Percentiles rank a stretch among this genome's conserved stretches.
Conservation (phyloP, 1,140 invertebrate genomes). For the Zaprionus tsacasi region DNA sequence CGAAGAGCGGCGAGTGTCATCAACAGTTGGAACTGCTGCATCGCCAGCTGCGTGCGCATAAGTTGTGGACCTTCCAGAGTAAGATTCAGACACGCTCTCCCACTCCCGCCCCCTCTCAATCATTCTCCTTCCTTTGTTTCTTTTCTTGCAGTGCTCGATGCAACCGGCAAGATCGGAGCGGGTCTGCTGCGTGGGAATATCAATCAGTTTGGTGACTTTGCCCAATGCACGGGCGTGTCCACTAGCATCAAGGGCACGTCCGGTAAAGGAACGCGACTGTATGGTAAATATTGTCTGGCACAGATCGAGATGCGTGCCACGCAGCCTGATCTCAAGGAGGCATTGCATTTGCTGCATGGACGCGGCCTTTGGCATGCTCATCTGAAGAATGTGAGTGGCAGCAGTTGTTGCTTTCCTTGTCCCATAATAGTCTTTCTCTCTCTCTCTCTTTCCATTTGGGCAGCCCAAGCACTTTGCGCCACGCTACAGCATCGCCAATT, state of each 20-base stretch:
- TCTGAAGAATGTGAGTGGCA: constrained; percentile 87
- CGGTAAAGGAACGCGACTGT: constrained; percentile 85
- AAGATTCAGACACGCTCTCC: constrained; percentile 23
- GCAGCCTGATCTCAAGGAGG: constrained; percentile 85
- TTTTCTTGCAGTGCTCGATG: constrained; percentile 88
- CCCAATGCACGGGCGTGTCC: constrained; percentile 86
- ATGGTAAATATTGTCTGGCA: constrained; percentile 89
- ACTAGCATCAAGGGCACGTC: constrained; percentile 86
- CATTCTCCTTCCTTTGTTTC: background rate
- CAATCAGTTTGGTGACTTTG: constrained; percentile 89
- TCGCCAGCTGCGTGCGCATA: constrained; percentile 87
- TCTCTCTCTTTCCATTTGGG: background rate
- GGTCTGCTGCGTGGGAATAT: constrained; percentile 88
- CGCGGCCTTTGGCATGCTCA: constrained; percentile 87
- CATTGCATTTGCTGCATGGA: constrained; percentile 87
- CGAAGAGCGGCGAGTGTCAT: constrained; percentile 87
- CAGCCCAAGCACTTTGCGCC: constrained; percentile 89
- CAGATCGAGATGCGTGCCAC: constrained; percentile 87
- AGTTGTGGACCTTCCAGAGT: constrained; percentile 90
- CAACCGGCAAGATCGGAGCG: constrained; percentile 88
- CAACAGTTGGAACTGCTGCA: constrained; percentile 88
- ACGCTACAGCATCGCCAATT: constrained; percentile 88
- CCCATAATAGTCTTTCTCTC: background rate
- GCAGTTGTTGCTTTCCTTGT: background rate
- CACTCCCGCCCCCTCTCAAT: background rate